Conservation (phyloP, 2,113 vertebrate genomes). For the Plotosus lineatus region DNA sequence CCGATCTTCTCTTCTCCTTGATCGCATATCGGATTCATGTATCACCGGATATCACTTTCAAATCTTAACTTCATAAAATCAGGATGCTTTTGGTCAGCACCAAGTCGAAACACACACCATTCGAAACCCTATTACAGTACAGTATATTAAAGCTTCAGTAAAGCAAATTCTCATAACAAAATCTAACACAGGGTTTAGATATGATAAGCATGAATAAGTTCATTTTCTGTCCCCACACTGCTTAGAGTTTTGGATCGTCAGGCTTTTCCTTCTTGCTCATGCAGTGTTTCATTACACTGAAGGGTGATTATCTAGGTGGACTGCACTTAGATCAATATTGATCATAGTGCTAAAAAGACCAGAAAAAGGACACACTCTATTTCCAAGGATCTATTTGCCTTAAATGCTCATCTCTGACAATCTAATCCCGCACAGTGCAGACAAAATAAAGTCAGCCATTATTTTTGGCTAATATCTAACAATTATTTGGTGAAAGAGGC, state of each 20-base stretch:
- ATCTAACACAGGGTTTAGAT: not conserved
- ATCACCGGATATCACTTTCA: not conserved
- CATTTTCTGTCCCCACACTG: not conserved
- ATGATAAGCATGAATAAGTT: conserved; percentile 6
- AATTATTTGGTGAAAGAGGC: too few species aligned
- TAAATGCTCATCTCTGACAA: conserved; percentile 1
- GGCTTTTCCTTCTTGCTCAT: conserved; percentile 62
- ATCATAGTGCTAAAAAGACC: conserved; percentile 57
- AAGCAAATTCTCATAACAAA: not conserved
- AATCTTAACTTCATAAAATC: not conserved
- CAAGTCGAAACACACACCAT: not conserved
- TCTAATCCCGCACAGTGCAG: conserved; percentile 48
- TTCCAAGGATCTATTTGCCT: conserved; percentile 1
- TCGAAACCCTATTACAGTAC: not conserved
- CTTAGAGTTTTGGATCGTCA: not conserved
- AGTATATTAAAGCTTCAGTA: not conserved
- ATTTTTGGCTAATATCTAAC: too few species aligned
- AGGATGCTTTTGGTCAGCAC: not conserved
- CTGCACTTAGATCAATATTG: conserved; percentile 67
- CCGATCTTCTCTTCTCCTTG: not conserved
- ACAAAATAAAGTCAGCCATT: conserved; percentile 50
- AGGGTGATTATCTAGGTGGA: conserved; percentile 65
- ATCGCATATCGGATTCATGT: not conserved
- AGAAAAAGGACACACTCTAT: conserved; percentile 30
- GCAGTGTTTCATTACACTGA: conserved; percentile 69